These are phyloP conservation scores for Atethmia centrago DNA, from an alignment of 2,888 invertebrate species.

Conservation along the genomic window DNA sequence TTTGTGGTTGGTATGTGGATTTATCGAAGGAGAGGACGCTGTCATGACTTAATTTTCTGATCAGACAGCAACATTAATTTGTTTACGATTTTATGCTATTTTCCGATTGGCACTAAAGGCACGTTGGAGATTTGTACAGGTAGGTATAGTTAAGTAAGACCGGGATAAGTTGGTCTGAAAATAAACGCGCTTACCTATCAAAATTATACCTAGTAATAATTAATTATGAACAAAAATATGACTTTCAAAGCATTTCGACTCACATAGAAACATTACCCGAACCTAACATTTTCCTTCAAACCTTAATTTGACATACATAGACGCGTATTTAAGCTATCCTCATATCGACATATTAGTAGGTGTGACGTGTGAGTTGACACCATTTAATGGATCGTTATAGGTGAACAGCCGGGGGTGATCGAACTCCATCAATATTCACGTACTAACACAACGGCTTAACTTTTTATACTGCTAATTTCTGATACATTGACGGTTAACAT, in stretches of 20 bases:
- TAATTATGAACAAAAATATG: background rate
- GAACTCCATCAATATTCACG: conserved; percentile 57
- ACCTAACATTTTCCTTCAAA: background rate
- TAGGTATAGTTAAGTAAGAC: background rate
- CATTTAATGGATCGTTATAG: conserved; percentile 58
- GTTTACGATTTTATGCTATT: background rate
- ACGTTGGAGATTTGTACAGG: background rate
- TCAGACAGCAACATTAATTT: background rate
- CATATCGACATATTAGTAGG: conserved; percentile 12
- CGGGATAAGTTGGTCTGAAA: background rate
- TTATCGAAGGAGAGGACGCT: background rate
- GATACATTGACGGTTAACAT: conserved; percentile 30
- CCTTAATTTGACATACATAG: conserved; percentile 2
- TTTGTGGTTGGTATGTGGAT: background rate
- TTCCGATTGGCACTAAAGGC: background rate
- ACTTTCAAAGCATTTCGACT: background rate
- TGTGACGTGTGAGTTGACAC: conserved; percentile 48
- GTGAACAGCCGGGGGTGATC: conserved; percentile 59
- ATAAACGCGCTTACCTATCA: background rate
- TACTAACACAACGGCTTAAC: conserved; percentile 9
- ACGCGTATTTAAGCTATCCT: background rate
- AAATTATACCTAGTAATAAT: background rate
- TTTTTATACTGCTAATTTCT: conserved; percentile 39
- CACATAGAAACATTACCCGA: background rate
- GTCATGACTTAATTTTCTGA: background rate